Evolutionary conservation across 2,888 invertebrate species (phyloP).

Genomic region (Coecobrya sp.): DNA sequence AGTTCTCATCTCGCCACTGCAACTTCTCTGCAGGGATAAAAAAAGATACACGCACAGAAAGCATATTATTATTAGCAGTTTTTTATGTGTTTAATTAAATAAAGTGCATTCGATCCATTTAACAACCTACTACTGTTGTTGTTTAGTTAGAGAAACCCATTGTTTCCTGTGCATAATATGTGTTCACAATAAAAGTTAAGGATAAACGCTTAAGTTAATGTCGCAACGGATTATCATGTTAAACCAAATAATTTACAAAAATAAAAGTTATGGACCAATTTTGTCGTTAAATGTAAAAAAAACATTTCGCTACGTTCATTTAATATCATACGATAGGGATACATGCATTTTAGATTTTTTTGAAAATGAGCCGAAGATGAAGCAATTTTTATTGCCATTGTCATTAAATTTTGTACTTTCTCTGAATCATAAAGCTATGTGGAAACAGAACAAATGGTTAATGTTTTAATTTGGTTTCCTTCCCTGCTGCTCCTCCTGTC

Average conservation of each 20-base stretch:
- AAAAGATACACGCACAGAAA: background rate
- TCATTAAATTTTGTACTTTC: slow-evolving; percentile 64
- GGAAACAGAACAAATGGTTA: background rate
- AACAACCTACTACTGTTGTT: too few relatives aligned
- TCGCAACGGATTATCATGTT: background rate
- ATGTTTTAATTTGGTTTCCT: slow-evolving; percentile 53
- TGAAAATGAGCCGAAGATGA: background rate
- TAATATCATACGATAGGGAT: background rate
- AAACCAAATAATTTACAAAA: background rate
- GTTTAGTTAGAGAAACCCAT: too few relatives aligned
- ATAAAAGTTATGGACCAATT: background rate
- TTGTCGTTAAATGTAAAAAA: background rate
- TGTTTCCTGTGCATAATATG: too few relatives aligned
- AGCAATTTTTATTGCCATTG: background rate
- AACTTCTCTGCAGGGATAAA: slow-evolving; percentile 87
- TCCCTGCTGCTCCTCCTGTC: background rate
- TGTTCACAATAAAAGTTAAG: too few relatives aligned
- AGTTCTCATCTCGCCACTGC: slow-evolving; percentile 87
- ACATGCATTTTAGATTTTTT: background rate
- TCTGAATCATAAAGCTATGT: slow-evolving; percentile 44
- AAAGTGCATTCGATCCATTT: too few relatives aligned
- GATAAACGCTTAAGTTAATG: too few relatives aligned
- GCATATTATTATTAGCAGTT: background rate
- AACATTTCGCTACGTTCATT: background rate
- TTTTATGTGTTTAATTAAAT: background rate